Base-by-base conservation (phyloP, 1,140 invertebrate species). In the Xylocopa sonorina region DNA sequence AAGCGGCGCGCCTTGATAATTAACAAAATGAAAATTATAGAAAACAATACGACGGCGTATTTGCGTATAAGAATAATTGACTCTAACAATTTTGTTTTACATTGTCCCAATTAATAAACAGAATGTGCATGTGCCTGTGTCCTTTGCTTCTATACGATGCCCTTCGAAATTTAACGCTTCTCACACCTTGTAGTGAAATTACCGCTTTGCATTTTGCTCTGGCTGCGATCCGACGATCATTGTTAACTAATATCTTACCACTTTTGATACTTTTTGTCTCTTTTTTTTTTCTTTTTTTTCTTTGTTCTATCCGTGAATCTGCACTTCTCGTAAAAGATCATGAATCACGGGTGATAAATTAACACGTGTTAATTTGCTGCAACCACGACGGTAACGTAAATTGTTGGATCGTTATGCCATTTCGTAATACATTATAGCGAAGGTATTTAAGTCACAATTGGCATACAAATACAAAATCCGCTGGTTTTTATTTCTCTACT, bases 111-210 rank as follows among this genome's bases (percentile, higher is more conserved):
- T 92, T 92, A 93, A 93, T 93, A 93, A 92, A 92, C 90, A 92
- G 90, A 93, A 92, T 93, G 91, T 93, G 92, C 92, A 93, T 93
- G 92, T 92, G 92, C 91, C 89, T 93, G 90, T 91, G 89, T 91
- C 91, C 90, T 91, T 92, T 91, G 91, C 88, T 90, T 87, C 84
- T 89, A 87, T 77, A 90, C 83, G 72, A 79, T 73, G 80, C 80
- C 83, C 84, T 80, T 89, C 79, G 74, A 80, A 82, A 81, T 81
- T 81, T 82, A 88, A 89, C 80, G 89, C 90, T 90, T 91, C 78
- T 51, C 64, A 62, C 63, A 58, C 48, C 68, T 85, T 71, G 58
- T 87, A 86, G 72, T 80, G 75, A 78, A 73, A 68, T 57, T 84
- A 73, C 62, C 64, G 79, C 82, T 84, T 83, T 88, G 87, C 87